Evolutionary conservation across 2,888 invertebrate genomes (phyloP).

Genomic region (Cosmopolites sordidus): DNA sequence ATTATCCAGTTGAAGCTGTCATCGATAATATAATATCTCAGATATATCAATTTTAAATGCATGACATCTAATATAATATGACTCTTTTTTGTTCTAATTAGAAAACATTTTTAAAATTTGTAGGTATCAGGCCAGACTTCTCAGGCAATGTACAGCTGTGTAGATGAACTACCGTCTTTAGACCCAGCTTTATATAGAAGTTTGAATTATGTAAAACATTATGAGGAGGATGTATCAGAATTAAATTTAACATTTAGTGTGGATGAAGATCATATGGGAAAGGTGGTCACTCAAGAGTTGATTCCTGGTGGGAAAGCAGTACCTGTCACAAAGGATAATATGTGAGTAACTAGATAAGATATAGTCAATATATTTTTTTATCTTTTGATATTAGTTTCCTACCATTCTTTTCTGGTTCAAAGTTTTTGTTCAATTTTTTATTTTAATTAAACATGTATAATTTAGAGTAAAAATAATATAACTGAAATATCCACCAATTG

Average conservation of each 20-base stretch:
- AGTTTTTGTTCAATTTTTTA: no score
- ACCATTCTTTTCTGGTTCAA: no score
- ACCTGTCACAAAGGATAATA: conserved; percentile 94
- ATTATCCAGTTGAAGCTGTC: no score
- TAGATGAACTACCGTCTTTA: conserved; percentile 95
- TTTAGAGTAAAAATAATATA: no score
- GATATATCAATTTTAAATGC: no score
- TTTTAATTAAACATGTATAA: no score
- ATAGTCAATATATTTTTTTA: no score
- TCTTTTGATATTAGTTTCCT: no score
- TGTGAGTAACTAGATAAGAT: conserved; percentile 55
- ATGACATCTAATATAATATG: neutral
- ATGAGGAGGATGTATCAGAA: conserved; percentile 86
- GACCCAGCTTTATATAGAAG: conserved; percentile 95
- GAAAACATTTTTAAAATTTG: neutral
- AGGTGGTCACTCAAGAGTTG: conserved; percentile 90
- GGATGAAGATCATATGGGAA: conserved; percentile 91
- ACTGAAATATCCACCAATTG: no score
- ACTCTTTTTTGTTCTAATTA: neutral
- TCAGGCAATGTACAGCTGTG: conserved; percentile 90
- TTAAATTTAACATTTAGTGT: conserved; percentile 94
- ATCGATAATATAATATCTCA: no score
- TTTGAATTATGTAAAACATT: conserved; percentile 92
- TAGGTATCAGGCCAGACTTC: conserved; percentile 76
- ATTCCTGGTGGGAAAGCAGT: conserved; percentile 92